Evolutionary conservation across 64 coral and sea anemone species (phyloP).

Genomic region (Montipora sp.): DNA sequence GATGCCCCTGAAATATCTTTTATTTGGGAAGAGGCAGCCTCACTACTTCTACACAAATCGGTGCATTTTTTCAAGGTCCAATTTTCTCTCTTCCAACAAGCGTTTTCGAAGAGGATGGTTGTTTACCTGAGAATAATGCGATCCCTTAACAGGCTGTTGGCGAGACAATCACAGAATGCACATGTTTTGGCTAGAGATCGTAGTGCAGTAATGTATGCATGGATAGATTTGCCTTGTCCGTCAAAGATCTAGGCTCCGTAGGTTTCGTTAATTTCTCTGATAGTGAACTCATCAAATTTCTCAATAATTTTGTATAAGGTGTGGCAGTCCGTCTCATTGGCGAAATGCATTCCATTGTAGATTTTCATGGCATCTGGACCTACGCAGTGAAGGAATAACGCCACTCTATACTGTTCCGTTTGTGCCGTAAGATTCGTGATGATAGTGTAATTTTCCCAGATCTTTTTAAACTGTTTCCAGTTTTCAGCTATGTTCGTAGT

Average conservation of each 20-base stretch:
- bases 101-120: no score
- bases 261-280: conserved; percentile 52
- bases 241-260: conserved; percentile 52
- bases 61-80: no score
- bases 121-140: no score
- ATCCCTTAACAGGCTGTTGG: neutral
- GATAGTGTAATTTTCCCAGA: conserved; percentile 21
- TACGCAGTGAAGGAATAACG: neutral
- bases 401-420: no score
- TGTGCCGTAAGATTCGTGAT: no score
- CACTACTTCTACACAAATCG: conserved; percentile 47
- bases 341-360: conserved; percentile 1
- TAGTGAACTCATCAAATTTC: conserved; percentile 52
- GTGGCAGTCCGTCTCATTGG: no score
- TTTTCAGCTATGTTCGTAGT: neutral
- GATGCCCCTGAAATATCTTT: no score
- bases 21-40: no score
- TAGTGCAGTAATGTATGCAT: conserved; percentile 11
- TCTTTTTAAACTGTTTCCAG: conserved; percentile 63
- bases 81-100: no score
- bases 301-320: neutral
- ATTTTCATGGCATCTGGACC: conserved; percentile 23
- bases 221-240: neutral
- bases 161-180: neutral
- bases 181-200: neutral